Conservation (phyloP, 2,113 vertebrate genomes). For the Nematolebias whitei region DNA sequence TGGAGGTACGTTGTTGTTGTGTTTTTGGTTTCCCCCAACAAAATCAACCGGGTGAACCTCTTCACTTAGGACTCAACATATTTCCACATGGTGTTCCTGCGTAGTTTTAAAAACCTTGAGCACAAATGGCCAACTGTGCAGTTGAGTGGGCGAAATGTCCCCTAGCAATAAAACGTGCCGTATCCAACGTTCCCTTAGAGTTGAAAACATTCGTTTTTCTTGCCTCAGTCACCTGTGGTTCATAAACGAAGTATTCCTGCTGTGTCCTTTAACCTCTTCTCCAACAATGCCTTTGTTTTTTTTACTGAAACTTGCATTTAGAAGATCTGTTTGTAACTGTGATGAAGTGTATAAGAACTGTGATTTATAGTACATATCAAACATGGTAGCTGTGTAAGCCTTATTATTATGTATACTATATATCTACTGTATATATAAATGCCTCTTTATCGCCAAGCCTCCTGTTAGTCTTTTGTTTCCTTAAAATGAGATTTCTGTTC, state of each 20-base stretch:
- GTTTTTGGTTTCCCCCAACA: not conserved
- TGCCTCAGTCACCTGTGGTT: constrained; percentile 8
- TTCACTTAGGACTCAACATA: constrained; percentile 27
- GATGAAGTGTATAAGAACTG: constrained; percentile 58
- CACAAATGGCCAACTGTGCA: no score
- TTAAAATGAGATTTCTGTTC: not conserved
- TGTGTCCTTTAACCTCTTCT: constrained; percentile 52
- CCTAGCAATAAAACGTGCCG: constrained; percentile 26
- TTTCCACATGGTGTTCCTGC: constrained; percentile 25
- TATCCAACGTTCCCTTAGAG: not conserved
- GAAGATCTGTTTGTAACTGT: constrained; percentile 66
- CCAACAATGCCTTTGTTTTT: constrained; percentile 63
- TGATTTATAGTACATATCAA: constrained; percentile 60
- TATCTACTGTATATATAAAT: constrained; percentile 5
- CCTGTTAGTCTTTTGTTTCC: constrained; percentile 10
- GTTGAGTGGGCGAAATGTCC: no score
- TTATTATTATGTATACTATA: constrained; percentile 51
- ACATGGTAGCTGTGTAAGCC: constrained; percentile 70
- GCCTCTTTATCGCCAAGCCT: constrained; percentile 40
- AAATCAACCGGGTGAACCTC: constrained; percentile 13
- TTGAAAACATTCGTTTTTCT: constrained; percentile 2
- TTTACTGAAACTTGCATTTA: constrained; percentile 51
- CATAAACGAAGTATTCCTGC: constrained; percentile 23
- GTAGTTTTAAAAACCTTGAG: no score
- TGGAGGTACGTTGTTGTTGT: not conserved